Evolutionary conservation across 2,113 vertebrate species (phyloP).

Genomic region (Xenotilapia flavipinnis): DNA sequence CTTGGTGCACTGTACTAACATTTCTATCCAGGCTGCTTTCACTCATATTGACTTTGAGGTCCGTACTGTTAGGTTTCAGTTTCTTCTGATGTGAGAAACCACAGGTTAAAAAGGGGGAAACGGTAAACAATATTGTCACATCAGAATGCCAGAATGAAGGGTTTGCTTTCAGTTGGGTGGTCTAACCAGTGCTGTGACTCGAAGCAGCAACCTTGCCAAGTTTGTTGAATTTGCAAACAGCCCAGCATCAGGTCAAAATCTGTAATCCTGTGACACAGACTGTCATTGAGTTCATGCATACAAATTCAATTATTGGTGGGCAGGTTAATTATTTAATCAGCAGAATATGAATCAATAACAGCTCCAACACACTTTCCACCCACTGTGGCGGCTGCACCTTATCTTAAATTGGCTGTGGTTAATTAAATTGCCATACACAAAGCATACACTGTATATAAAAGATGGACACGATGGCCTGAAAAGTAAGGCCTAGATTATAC

Average conservation of each 20-base stretch:
- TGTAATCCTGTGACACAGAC: background rate
- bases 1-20: background rate
- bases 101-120: background rate
- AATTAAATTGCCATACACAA: background rate
- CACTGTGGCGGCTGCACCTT: background rate
- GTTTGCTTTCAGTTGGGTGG: background rate
- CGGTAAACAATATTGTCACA: rapidly evolving
- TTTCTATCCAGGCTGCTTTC: background rate
- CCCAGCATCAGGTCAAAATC: background rate
- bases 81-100: background rate
- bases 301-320: background rate
- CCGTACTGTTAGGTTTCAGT: rapidly evolving
- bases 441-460: background rate
- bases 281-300: background rate
- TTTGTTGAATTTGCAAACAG: background rate
- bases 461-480: background rate
- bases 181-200: background rate
- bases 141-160: background rate
- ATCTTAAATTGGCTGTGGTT: background rate
- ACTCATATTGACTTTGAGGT: background rate
- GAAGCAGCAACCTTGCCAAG: background rate
- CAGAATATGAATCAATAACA: background rate
- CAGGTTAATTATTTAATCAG: background rate
- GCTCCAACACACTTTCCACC: background rate
- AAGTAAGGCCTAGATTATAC: background rate